These are phyloP conservation scores for Heliothis virescens DNA, from an alignment of 1,140 invertebrate species.

Conservation along the genomic window DNA sequence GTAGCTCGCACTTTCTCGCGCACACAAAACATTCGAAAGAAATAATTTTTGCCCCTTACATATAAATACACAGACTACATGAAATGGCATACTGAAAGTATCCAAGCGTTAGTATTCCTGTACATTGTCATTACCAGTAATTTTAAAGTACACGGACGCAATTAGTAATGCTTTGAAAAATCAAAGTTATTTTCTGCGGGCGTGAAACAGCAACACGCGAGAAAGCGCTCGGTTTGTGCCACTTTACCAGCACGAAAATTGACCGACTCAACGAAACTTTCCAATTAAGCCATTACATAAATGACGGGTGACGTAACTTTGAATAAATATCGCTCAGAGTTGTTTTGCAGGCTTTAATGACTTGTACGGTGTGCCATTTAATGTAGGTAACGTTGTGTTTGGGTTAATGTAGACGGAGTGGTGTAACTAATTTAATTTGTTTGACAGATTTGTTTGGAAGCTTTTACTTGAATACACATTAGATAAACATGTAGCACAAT, in stretches of 20 bases:
- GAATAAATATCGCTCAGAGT: slow-evolving; percentile 60
- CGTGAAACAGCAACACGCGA: slow-evolving; percentile 71
- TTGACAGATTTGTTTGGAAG: no score
- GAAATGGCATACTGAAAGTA: not conserved
- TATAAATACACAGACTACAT: no score
- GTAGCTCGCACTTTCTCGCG: no score
- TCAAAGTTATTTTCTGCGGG: slow-evolving; percentile 56
- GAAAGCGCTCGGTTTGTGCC: slow-evolving; percentile 65
- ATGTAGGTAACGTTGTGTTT: not conserved
- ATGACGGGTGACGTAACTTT: slow-evolving; percentile 66
- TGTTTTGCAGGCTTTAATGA: slow-evolving; percentile 55
- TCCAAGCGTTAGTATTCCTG: not conserved
- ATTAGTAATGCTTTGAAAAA: slow-evolving; percentile 68
- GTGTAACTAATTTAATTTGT: not conserved
- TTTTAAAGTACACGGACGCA: slow-evolving; percentile 48
- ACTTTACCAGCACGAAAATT: slow-evolving; percentile 65
- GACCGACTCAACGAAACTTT: slow-evolving; percentile 72
- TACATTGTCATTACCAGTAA: slow-evolving; percentile 35
- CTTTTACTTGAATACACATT: no score
- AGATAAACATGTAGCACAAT: no score
- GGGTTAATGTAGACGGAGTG: slow-evolving; percentile 1
- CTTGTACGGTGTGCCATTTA: slow-evolving; percentile 8
- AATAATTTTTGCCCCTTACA: no score
- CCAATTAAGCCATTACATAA: slow-evolving; percentile 77
- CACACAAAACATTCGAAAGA: no score